Conservation (phyloP, 2,888 invertebrate genomes). For the Myopa testacea region DNA sequence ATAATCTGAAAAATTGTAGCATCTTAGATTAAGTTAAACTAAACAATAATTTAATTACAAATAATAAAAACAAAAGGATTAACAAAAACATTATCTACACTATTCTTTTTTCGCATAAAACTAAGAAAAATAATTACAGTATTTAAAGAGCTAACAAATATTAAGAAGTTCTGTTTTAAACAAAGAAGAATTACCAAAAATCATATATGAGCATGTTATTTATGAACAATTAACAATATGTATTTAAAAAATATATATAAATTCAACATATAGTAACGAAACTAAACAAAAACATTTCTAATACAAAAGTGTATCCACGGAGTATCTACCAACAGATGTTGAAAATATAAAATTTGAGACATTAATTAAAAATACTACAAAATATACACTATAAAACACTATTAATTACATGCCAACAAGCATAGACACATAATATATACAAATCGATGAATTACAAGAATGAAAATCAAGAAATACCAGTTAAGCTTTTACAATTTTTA, state of each 20-base stretch:
- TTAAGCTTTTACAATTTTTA: background rate
- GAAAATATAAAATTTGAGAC: slow-evolving; percentile 27
- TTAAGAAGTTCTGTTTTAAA: slow-evolving; percentile 19
- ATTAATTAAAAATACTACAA: slow-evolving; percentile 8
- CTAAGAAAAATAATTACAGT: background rate
- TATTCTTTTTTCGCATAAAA: slow-evolving; percentile 20
- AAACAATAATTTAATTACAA: background rate
- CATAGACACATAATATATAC: background rate
- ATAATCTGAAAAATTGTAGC: slow-evolving; percentile 7
- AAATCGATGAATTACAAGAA: background rate
- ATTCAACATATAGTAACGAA: background rate
- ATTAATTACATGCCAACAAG: background rate
- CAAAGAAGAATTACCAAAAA: background rate
- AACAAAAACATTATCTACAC: slow-evolving; percentile 15
- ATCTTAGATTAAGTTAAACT: slow-evolving; percentile 20
- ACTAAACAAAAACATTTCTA: background rate
- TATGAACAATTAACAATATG: slow-evolving; percentile 35
- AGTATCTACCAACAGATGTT: slow-evolving; percentile 10
- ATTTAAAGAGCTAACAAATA: background rate
- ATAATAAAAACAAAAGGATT: slow-evolving; percentile 6
- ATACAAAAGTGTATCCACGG: background rate
- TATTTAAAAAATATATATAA: slow-evolving; percentile 15
- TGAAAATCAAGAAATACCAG: background rate
- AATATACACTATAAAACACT: background rate
- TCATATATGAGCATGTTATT: slow-evolving; percentile 34